Conservation (phyloP, 2,797 vertebrate genomes). For the Momotus momota region DNA sequence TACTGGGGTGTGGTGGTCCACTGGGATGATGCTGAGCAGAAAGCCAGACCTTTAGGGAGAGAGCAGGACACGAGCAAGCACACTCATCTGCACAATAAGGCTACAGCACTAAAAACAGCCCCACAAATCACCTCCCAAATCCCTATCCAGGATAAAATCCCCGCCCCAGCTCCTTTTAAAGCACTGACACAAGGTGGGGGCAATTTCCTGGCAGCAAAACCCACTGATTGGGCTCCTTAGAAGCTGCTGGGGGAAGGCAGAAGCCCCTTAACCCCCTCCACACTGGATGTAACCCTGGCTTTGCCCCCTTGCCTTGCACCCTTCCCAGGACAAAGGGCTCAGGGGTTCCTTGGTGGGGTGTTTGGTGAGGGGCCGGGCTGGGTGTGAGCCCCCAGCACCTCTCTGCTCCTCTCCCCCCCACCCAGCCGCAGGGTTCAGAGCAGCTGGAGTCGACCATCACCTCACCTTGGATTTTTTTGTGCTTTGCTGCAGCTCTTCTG, state of each 20-base stretch:
- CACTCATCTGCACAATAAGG: rapidly evolving
- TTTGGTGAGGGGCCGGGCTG: rapidly evolving
- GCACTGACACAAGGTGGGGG: background rate
- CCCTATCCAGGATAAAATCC: background rate
- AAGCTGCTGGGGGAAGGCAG: background rate
- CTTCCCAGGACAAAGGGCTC: no score
- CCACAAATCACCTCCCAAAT: background rate
- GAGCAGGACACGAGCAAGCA: no score
- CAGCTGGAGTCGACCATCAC: rapidly evolving
- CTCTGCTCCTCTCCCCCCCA: background rate
- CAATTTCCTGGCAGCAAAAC: background rate
- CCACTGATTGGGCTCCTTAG: background rate
- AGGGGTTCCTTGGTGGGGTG: rapidly evolving
- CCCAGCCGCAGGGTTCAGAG: rapidly evolving
- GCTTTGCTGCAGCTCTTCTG: background rate
- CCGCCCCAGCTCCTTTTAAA: background rate
- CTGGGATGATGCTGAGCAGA: background rate
- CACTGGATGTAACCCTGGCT: background rate
- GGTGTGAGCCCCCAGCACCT: rapidly evolving
- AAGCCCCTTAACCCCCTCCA: background rate
- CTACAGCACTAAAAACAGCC: no score
- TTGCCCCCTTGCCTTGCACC: background rate
- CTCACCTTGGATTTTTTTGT: background rate
- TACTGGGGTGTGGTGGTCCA: background rate
- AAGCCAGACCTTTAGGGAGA: background rate